These are phyloP conservation scores for Scomber scombrus DNA, from an alignment of 2,113 vertebrate species.

Conservation along the genomic window DNA sequence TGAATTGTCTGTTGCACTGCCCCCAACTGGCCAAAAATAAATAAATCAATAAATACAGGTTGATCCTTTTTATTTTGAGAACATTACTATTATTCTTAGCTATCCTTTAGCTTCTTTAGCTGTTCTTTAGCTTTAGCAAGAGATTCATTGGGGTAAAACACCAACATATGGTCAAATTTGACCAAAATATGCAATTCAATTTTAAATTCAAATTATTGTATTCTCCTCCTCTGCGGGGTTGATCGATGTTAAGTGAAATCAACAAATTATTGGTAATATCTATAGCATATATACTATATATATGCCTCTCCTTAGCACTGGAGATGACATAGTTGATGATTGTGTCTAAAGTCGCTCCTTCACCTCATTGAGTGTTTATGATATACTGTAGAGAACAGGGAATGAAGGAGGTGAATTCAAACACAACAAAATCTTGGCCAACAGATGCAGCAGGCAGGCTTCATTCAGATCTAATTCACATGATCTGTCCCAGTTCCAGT, in stretches of 20 bases:
- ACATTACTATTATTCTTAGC: too few relatives aligned
- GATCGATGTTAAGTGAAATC: not conserved
- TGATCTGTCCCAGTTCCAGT: slow-evolving; percentile 56
- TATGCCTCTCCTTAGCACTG: not conserved
- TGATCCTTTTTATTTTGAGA: too few relatives aligned
- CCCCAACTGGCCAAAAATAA: too few relatives aligned
- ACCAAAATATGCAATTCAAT: too few relatives aligned
- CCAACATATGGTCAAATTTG: too few relatives aligned
- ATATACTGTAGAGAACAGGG: not conserved
- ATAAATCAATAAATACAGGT: too few relatives aligned
- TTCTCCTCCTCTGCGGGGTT: not conserved
- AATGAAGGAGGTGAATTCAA: slow-evolving; percentile 16
- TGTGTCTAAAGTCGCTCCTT: not conserved
- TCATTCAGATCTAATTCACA: slow-evolving; percentile 52
- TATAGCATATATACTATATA: too few relatives aligned
- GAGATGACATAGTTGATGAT: not conserved
- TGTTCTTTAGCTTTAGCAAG: too few relatives aligned
- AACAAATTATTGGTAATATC: not conserved
- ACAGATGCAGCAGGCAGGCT: slow-evolving; percentile 23
- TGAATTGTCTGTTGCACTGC: too few relatives aligned
- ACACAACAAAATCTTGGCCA: slow-evolving; percentile 37
- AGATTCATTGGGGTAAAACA: too few relatives aligned
- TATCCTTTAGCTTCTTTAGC: too few relatives aligned
- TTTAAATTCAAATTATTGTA: too few relatives aligned
- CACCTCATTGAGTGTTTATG: not conserved